Evolutionary conservation across 2,797 vertebrate genomes (phyloP).

Genomic region (Streptopelia turtur): DNA sequence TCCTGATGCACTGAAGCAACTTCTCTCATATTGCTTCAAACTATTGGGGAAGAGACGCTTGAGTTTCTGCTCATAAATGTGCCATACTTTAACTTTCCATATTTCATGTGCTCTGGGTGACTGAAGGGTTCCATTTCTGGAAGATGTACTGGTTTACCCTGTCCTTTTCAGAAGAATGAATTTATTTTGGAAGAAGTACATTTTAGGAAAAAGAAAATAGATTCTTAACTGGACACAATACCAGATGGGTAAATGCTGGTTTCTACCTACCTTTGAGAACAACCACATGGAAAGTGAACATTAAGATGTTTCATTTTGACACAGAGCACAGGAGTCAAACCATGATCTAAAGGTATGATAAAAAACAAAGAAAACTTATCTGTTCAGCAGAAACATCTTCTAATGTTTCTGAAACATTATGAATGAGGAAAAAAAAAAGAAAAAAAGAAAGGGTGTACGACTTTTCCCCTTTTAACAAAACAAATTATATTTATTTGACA

Average conservation of each 20-base stretch:
- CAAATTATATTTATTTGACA: slow-evolving; percentile 26
- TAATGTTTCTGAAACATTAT: neutral
- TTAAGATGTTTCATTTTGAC: neutral
- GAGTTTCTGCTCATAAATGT: neutral
- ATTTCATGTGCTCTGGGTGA: neutral
- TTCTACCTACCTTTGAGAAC: neutral
- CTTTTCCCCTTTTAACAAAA: neutral
- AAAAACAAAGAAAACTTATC: neutral
- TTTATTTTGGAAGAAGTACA: neutral
- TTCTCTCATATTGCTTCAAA: neutral
- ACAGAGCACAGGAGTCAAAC: neutral
- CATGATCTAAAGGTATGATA: neutral
- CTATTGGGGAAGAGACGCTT: neutral
- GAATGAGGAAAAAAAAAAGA: neutral
- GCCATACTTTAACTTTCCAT: neutral
- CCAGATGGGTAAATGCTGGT: neutral
- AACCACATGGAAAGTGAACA: neutral
- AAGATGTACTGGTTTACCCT: neutral
- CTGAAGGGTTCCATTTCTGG: neutral
- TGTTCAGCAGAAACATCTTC: neutral
- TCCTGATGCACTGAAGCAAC: neutral
- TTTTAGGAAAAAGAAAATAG: neutral
- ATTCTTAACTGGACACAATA: neutral
- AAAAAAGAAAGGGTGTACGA: neutral
- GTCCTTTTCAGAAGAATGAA: neutral